Evolutionary conservation across 1,140 invertebrate species (phyloP).

Genomic region (Melitaea cinxia): DNA sequence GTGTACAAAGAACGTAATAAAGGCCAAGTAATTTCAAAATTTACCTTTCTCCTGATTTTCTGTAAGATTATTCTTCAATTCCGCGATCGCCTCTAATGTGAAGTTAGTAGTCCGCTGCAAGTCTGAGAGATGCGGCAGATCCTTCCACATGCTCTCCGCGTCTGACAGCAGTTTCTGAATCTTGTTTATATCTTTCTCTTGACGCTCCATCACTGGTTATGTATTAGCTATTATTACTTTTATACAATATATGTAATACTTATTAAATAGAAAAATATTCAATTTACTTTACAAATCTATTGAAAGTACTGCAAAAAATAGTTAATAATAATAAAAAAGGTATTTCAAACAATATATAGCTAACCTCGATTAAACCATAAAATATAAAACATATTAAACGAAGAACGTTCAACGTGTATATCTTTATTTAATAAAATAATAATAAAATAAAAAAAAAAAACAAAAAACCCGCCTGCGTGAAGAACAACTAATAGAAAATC

Average conservation of each 20-base stretch:
- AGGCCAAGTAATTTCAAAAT: background rate
- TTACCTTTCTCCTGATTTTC: constrained; percentile 60
- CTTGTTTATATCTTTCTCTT: constrained; percentile 71
- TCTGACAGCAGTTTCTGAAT: constrained; percentile 69
- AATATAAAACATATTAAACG: too few species aligned
- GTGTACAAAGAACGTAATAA: background rate
- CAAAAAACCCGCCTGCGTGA: too few species aligned
- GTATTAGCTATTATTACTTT: background rate
- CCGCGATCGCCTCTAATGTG: constrained; percentile 59
- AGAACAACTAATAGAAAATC: too few species aligned
- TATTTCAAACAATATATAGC: too few species aligned
- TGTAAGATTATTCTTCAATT: constrained; percentile 48
- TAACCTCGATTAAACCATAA: too few species aligned
- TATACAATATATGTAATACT: background rate
- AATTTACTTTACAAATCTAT: too few species aligned
- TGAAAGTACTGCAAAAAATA: too few species aligned
- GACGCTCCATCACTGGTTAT: constrained; percentile 69
- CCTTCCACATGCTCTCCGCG: constrained; percentile 76
- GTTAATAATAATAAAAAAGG: too few species aligned
- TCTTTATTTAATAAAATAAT: too few species aligned
- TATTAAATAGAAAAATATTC: background rate
- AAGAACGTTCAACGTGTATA: too few species aligned
- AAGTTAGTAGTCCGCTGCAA: constrained; percentile 57
- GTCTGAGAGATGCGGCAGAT: constrained; percentile 60
- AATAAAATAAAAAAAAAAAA: too few species aligned